Evolutionary conservation across 2,113 vertebrate species (phyloP).

Genomic region (Philantomba maxwellii): DNA sequence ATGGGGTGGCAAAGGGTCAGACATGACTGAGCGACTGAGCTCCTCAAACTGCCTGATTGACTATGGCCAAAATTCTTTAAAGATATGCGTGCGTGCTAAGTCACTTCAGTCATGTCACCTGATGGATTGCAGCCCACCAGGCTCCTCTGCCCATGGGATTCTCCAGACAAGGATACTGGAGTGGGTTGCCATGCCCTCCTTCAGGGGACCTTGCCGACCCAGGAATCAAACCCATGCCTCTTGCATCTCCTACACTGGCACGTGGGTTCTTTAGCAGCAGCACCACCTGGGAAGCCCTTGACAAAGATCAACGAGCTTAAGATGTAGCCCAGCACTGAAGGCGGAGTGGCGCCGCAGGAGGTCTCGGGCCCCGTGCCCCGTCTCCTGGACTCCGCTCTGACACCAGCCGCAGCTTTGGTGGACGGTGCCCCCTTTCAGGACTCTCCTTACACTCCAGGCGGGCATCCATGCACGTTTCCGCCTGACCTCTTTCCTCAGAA

Average conservation of each 20-base stretch:
- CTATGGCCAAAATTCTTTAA: neutral
- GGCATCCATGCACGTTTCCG: neutral
- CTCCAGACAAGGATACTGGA: neutral
- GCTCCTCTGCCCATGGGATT: neutral
- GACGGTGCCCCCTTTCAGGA: fast-evolving
- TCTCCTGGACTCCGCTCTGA: neutral
- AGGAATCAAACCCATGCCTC: neutral
- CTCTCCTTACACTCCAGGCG: neutral
- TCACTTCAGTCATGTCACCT: neutral
- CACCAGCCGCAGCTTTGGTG: neutral
- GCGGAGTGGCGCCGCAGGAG: fast-evolving
- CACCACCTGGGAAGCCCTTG: neutral
- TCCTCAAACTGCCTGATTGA: neutral
- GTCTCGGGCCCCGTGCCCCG: fast-evolving
- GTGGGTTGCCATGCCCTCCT: neutral
- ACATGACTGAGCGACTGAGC: neutral
- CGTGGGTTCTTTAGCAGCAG: neutral
- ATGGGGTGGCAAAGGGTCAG: neutral
- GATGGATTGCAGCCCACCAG: neutral
- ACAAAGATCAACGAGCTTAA: neutral
- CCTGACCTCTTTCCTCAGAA: neutral
- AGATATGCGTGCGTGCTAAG: neutral
- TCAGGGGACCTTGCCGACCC: neutral
- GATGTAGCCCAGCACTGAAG: neutral
- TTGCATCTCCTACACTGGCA: neutral